Evolutionary conservation across 1,140 invertebrate genomes (phyloP).

Genomic region (Drosophila watanabei): DNA sequence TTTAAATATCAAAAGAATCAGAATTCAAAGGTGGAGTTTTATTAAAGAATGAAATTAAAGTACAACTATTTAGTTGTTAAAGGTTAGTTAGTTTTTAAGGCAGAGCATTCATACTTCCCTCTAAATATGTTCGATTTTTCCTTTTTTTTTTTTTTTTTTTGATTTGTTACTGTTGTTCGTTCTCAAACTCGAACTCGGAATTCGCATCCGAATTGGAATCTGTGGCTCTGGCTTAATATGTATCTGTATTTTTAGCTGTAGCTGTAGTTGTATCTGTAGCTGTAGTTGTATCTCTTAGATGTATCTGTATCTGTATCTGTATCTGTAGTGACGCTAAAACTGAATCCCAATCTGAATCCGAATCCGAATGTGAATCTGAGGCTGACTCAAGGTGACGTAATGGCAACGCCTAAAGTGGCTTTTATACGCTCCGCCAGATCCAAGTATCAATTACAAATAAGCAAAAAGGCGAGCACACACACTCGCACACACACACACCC

Average conservation of each 20-base stretch:
- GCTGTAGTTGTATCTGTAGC: not conserved
- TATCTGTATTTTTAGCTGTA: not conserved
- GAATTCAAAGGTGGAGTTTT: not conserved
- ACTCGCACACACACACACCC: conserved; percentile 6
- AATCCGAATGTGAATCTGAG: conserved; percentile 37
- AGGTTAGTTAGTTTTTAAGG: too few species aligned
- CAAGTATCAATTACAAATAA: conserved; percentile 81
- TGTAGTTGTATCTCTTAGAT: too few species aligned
- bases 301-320: conserved; percentile 4
- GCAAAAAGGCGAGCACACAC: conserved; percentile 34
- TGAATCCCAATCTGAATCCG: conserved; percentile 7
- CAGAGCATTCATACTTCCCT: not conserved
- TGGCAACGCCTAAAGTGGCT: conserved; percentile 80
- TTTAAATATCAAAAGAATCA: not conserved
- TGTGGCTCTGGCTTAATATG: not conserved
- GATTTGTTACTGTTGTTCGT: conserved; percentile 20
- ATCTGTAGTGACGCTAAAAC: conserved; percentile 19
- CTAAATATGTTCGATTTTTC: too few species aligned
- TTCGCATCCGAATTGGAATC: conserved; percentile 28
- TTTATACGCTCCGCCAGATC: conserved; percentile 80
- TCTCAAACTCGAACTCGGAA: conserved; percentile 38
- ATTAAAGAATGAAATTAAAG: not conserved
- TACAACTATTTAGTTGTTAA: too few species aligned
- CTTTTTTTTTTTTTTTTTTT: conserved; percentile 20
- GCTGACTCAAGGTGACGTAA: conserved; percentile 79